Percentiles rank a stretch among this genome's conserved stretches.
Conservation (phyloP, 2,797 vertebrate genomes). For the Anomalospiza imberbis region DNA sequence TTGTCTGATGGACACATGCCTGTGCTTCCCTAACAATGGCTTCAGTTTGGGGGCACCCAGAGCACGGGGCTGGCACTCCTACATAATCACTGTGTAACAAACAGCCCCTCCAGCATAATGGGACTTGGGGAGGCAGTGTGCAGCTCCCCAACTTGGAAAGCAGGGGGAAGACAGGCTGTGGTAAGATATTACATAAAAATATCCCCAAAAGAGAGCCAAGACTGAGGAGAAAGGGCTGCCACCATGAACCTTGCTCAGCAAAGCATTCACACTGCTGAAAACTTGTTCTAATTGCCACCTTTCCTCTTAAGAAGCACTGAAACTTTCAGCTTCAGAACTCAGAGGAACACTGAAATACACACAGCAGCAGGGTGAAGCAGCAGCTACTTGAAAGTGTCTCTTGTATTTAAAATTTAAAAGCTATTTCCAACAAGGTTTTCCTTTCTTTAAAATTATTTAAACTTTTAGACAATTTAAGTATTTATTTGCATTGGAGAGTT, state of each 20-base stretch:
- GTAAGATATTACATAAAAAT: neutral
- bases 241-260: neutral
- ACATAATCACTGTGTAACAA: rapidly evolving
- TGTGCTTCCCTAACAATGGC: rapidly evolving
- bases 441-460: neutral
- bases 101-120: rapidly evolving
- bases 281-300: rapidly evolving
- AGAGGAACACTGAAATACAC: neutral
- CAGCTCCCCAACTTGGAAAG: neutral
- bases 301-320: neutral
- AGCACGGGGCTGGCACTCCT: too few relatives aligned
- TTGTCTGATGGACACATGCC: neutral
- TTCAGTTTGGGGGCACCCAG: rapidly evolving
- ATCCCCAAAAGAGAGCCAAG: neutral
- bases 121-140: rapidly evolving
- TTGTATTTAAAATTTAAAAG: neutral
- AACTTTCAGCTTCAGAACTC: neutral
- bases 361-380: neutral
- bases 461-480: neutral
- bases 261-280: neutral
- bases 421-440: neutral
- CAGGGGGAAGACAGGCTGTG: neutral
- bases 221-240: neutral
- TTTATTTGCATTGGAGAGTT: neutral
- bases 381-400: neutral